Conservation (phyloP, 2,797 vertebrate species). For the Hippoglossus hippoglossus region DNA sequence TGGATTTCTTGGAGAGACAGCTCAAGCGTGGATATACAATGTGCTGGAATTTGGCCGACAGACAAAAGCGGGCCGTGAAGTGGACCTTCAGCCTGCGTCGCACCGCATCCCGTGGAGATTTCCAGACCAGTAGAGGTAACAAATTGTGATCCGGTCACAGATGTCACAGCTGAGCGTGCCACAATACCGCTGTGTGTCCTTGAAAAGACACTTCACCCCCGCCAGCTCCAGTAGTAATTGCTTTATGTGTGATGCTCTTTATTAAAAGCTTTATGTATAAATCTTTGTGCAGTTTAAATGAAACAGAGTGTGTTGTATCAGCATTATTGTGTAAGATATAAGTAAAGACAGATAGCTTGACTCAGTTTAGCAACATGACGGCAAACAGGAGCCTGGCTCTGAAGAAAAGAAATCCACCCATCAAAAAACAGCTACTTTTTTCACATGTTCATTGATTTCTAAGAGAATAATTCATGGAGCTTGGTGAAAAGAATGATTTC, state of each 20-base stretch:
- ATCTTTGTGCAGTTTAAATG: background rate
- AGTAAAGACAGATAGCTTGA: no score
- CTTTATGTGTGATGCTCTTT: background rate
- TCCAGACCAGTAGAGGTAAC: constrained; percentile 10
- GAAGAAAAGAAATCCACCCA: no score
- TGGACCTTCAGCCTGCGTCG: constrained; percentile 8
- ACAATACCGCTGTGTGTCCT: constrained; percentile 31
- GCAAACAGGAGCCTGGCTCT: no score
- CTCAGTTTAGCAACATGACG: no score
- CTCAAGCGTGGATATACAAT: background rate
- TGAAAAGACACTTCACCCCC: constrained; percentile 33
- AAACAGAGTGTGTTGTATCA: background rate
- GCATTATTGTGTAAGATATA: background rate
- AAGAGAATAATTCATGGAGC: no score
- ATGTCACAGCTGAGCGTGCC: constrained; percentile 17
- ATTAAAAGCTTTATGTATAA: background rate
- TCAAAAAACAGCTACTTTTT: no score
- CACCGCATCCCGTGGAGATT: constrained; percentile 16
- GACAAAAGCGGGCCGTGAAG: constrained; percentile 13
- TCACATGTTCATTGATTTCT: no score
- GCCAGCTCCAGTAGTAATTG: background rate
- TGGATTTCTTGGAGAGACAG: constrained; percentile 11
- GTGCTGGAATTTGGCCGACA: background rate
- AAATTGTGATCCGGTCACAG: constrained; percentile 7
- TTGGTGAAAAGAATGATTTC: no score